Evolutionary conservation across 1,140 invertebrate genomes (phyloP).

Genomic region (Heliconius himera): DNA sequence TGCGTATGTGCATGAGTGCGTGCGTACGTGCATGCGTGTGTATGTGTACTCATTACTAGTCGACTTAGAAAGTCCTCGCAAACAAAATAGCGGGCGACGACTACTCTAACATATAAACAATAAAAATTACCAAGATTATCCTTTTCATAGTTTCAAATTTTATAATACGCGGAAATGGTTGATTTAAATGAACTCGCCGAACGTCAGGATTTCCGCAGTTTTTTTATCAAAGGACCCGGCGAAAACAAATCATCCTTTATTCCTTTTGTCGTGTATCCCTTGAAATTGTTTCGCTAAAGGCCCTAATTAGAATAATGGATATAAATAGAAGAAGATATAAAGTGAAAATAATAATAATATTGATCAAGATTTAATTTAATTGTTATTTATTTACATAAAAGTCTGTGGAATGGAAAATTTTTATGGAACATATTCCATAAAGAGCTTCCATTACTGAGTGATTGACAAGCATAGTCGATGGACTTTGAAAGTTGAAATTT

Average conservation of each 20-base stretch:
- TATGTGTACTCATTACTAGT: too few relatives aligned
- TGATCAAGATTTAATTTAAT: neutral
- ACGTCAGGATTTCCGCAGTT: conserved; percentile 32
- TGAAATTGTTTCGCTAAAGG: conserved; percentile 30
- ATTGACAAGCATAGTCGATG: too few relatives aligned
- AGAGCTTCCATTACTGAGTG: too few relatives aligned
- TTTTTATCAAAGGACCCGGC: conserved; percentile 27
- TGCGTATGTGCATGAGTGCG: too few relatives aligned
- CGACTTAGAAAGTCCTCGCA: too few relatives aligned
- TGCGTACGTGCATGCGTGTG: too few relatives aligned
- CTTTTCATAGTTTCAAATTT: conserved; percentile 12
- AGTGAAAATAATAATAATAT: neutral
- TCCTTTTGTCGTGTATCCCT: conserved; percentile 29
- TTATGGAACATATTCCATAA: too few relatives aligned
- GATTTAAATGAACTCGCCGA: conserved; percentile 37
- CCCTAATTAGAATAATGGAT: conserved; percentile 29
- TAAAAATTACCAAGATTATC: conserved; percentile 15
- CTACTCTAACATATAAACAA: neutral
- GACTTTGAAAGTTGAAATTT: too few relatives aligned
- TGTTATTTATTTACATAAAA: too few relatives aligned
- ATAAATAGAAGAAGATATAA: neutral
- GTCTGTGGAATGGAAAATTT: too few relatives aligned
- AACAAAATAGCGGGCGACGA: too few relatives aligned
- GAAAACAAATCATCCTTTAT: conserved; percentile 38
- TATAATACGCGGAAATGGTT: conserved; percentile 17